These are phyloP conservation scores for Copsychus sechellarum DNA, from an alignment of 2,113 vertebrate species.

Conservation along the genomic window DNA sequence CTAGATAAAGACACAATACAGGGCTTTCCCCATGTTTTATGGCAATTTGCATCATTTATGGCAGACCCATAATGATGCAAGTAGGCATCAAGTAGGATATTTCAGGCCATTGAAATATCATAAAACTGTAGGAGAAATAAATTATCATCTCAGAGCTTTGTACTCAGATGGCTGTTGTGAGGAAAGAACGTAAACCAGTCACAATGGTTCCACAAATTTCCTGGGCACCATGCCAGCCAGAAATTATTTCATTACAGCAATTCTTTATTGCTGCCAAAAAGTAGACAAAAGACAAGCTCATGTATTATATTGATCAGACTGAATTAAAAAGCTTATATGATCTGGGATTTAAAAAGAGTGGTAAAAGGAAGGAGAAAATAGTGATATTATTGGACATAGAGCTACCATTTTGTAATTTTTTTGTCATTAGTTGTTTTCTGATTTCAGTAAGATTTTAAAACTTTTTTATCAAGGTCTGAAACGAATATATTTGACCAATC, in stretches of 20 bases:
- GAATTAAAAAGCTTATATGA: constrained; percentile 22
- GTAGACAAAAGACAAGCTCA: not conserved
- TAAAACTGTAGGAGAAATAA: constrained; percentile 68
- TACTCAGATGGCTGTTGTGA: constrained; percentile 15
- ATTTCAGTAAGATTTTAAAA: not conserved
- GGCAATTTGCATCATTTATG: constrained; percentile 62
- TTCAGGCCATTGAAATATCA: constrained; percentile 63
- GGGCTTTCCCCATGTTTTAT: constrained; percentile 56
- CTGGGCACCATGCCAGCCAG: constrained; percentile 47
- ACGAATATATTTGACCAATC: not conserved
- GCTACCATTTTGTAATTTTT: not conserved
- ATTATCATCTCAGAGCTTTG: constrained; percentile 59
- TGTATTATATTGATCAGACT: not conserved
- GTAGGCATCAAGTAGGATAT: constrained; percentile 62
- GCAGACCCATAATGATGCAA: constrained; percentile 26
- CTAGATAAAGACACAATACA: constrained; percentile 40
- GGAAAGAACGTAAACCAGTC: constrained; percentile 9
- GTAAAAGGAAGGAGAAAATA: not conserved
- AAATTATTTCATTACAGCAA: constrained; percentile 64
- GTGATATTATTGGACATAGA: not conserved
- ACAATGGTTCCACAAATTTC: constrained; percentile 31
- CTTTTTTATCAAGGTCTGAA: not conserved
- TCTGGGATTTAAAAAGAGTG: not conserved
- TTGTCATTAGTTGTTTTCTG: not conserved
- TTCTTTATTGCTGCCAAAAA: constrained; percentile 41